Conservation (phyloP, 2,888 invertebrate species). For the Tholera decimalis region DNA sequence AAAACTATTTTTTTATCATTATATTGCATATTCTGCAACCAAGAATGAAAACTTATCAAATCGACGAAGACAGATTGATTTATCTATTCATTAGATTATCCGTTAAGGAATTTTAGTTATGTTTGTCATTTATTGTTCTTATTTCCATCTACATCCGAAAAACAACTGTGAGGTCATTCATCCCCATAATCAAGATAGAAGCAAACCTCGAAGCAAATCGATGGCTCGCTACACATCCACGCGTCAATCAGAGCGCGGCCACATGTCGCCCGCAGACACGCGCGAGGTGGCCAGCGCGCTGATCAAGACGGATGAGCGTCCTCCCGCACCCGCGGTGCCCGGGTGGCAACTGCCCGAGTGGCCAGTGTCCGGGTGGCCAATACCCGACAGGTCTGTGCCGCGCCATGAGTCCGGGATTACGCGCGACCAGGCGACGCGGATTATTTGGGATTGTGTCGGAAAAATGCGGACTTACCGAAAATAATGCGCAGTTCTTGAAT, state of each 20-base stretch:
- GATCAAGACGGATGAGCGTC: slow-evolving; percentile 49
- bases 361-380: too few relatives aligned
- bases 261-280: background rate
- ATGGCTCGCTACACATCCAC: slow-evolving; percentile 20
- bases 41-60: too few relatives aligned
- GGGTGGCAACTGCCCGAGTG: too few relatives aligned
- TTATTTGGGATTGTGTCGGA: slow-evolving; percentile 35
- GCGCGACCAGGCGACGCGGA: slow-evolving; percentile 26
- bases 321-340: background rate
- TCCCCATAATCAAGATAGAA: slow-evolving; percentile 34
- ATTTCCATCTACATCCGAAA: background rate
- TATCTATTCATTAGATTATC: background rate
- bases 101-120: too few relatives aligned
- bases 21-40: too few relatives aligned
- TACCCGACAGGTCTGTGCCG: slow-evolving; percentile 39
- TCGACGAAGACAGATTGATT: background rate
- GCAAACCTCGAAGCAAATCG: slow-evolving; percentile 10
- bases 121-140: background rate
- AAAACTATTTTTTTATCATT: too few relatives aligned
- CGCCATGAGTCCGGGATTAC: slow-evolving; percentile 50
- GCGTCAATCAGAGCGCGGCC: slow-evolving; percentile 18
- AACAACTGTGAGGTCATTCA: background rate
- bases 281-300: slow-evolving; percentile 19
- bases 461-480: slow-evolving; percentile 25
- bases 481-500: slow-evolving; percentile 22